Base-by-base conservation (phyloP, 1,140 invertebrate species). In the Anastrepha obliqua region DNA sequence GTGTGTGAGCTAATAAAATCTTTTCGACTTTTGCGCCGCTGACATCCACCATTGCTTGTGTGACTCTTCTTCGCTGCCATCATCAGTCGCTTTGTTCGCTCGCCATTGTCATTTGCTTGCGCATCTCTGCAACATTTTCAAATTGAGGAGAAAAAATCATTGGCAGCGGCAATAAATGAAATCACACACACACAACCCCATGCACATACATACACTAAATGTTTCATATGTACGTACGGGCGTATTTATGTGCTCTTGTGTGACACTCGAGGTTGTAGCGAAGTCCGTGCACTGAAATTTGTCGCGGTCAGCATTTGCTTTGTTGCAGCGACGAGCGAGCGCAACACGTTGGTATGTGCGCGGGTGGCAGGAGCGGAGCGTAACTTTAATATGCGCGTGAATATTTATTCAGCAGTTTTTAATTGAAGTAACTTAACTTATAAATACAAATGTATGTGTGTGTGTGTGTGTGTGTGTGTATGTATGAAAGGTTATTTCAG, bases 51-150 rank as follows among this genome's bases (percentile, higher is more conserved):
- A 81, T 81, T 47, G 74, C 74, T 55, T 55, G 42, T 81, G 74
- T n/a, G 11, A 29, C 47, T 47, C 47, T 58, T 20, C 74, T 81
- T 9, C 47, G 7, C 47, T 81, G 47, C 74, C 74, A 51, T 81
- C 74, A 81, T 20, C 47, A n/a, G 6, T 55, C 47, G 74, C 74
- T 81, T 81, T 81, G 74, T 81, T 81, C 74, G 44, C 8, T 55
- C 74, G 74, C 74, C 74, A 81, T 81, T 81, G 74, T 81, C 74
- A 81, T 81, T 81, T 67, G 51, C 51, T 55, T 55, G 51, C 60
- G 47, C n/a, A 47, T 51, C 74, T 81, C 55, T 81, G 47, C 74
- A 81, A 81, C 74, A 81, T n/a, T 81, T 81, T 55, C 47, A 29
- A 81, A 81, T 81, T 81, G 74, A 81, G 44, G 74, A 47, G 47